Percentiles rank a stretch among this genome's conserved stretches.
Evolutionary conservation across 2,113 vertebrate genomes (phyloP).

Genomic region (Rhagologus leucostigma): DNA sequence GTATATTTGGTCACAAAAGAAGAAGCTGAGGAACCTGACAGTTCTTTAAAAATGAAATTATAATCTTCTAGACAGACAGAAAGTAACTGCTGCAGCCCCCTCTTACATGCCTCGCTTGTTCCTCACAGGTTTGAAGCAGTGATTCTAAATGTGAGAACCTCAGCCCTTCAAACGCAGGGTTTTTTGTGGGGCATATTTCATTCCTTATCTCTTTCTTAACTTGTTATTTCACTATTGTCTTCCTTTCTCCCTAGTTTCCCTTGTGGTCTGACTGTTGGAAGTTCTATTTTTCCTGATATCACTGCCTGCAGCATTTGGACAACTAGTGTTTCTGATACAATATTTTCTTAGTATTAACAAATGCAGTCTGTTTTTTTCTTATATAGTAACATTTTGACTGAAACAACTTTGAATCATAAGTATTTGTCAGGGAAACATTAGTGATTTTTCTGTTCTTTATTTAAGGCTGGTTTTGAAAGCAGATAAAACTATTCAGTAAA

Average conservation of each 20-base stretch:
- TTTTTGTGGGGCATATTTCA: neutral
- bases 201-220: neutral
- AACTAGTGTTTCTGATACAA: neutral
- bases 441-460: neutral
- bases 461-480: neutral
- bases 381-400: neutral
- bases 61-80: slow-evolving; percentile 15
- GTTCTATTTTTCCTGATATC: neutral
- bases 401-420: neutral
- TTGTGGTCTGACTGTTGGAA: neutral
- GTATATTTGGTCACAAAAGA: slow-evolving; percentile 68
- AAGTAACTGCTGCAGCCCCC: neutral
- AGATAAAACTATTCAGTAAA: neutral
- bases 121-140: neutral
- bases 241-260: neutral
- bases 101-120: neutral
- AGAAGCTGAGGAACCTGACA: slow-evolving; percentile 52
- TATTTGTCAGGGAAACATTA: neutral
- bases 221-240: neutral
- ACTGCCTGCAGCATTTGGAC: neutral
- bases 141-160: neutral
- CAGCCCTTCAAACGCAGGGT: neutral
- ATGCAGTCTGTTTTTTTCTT: neutral
- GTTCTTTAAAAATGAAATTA: slow-evolving; percentile 60
- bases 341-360: neutral